phyloP scores from a whole-genome alignment of 2,113 vertebrate genomes.

The Deroptyus accipitrinus region DNA sequence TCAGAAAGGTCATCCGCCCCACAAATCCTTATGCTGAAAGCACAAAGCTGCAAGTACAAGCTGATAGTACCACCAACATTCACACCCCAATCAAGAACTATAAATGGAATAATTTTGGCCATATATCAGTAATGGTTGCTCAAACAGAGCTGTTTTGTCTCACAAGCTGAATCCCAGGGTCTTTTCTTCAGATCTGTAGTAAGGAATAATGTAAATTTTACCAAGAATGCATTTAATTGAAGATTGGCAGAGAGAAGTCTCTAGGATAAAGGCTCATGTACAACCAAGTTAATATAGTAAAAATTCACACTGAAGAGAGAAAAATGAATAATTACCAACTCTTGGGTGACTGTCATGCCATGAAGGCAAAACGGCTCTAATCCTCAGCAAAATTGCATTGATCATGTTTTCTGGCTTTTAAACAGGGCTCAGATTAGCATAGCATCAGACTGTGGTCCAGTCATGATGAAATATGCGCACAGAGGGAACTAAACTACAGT shows the following conservation, averaged over 20 bases:
- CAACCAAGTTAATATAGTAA: not conserved
- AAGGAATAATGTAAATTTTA: not conserved
- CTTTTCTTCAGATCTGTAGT: not conserved
- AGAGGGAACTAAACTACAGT: not conserved
- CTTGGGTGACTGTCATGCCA: not conserved
- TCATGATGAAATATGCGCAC: not conserved
- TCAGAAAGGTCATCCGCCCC: conserved; percentile 15
- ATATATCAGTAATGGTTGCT: conserved; percentile 34
- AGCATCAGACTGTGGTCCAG: not conserved
- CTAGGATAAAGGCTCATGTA: not conserved
- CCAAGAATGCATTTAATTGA: not conserved
- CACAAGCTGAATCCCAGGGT: not conserved
- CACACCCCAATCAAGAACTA: not conserved
- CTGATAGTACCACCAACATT: not conserved
- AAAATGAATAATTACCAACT: not conserved
- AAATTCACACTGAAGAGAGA: not conserved
- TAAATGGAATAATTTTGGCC: not conserved
- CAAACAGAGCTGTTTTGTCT: conserved; percentile 22
- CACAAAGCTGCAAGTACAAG: conserved; percentile 1
- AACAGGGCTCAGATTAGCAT: not conserved
- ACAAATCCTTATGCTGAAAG: conserved; percentile 2
- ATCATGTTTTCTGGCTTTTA: not conserved
- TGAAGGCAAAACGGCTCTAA: not conserved
- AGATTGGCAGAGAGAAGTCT: not conserved
- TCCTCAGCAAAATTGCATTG: not conserved